Evolutionary conservation across 2,888 invertebrate species (phyloP), one percentile per base, ranked within the genome.

Genomic region (Lycia hirtaria): DNA sequence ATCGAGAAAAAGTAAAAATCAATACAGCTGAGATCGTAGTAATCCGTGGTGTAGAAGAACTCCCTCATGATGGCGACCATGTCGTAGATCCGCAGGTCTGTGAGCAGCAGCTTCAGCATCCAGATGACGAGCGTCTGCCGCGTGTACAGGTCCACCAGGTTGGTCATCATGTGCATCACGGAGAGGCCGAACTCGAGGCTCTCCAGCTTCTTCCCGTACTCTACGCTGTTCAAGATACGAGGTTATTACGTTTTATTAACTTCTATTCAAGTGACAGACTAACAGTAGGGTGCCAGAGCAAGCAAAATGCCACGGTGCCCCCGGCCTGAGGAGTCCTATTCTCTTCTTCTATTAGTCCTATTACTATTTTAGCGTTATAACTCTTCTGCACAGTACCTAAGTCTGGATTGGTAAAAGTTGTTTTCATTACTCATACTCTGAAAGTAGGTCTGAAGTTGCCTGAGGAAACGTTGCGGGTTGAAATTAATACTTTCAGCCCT

Each of bases 21-120:
- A 78, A 73, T 60, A 85, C 84, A 80, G 58, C 79, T 81, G 43
- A 81, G 70, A 51, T 85, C 83, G 51, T 80, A 84, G 61, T 81
- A 75, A 40, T 83, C 81, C 1, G 78, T 76, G 69, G 78, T 70
- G 52, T 78, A 83, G 40, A 86, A 78, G 66, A 78, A 82, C 64
- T 87, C 83, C 30, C 76, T 73, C 84, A 87, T 87, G 4, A 85
- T 77, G 2, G 74, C 62, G 17, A 85, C 83, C 83, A 84, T 83
- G 33, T 85, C 84, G 10, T 69, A 65, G 19, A 86, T 70, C 47
- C 82, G 76, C 15, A 81, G 62, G 49, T 85, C 85, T 0, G 74
- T 71, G 2, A 87, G 76, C 47, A 87, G 62, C 15, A 86, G 64
- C 66, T 76, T 81, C 14, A 87, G 68, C 72, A 87, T 75, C 73